These are phyloP conservation scores for Protonemura montana DNA, from an alignment of 2,888 invertebrate species.

Conservation along the genomic window DNA sequence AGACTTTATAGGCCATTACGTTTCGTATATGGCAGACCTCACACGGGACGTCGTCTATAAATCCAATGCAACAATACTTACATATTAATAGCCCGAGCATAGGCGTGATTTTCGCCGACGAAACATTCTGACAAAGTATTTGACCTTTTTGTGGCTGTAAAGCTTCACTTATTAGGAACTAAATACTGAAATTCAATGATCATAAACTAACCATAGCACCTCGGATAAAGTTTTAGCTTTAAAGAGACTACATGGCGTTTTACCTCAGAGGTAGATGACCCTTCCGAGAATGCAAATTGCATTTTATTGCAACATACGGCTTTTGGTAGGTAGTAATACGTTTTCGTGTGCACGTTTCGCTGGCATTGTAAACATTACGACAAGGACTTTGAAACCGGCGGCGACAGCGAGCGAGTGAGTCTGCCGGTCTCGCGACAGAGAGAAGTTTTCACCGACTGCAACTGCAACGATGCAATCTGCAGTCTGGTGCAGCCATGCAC, in stretches of 20 bases:
- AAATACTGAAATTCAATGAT: background rate
- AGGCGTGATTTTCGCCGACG: conserved; percentile 23
- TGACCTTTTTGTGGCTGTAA: background rate
- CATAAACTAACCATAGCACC: background rate
- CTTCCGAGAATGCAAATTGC: conserved; percentile 38
- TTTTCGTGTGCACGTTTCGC: conserved; percentile 3
- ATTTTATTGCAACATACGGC: conserved; percentile 37
- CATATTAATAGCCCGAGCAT: conserved; percentile 21
- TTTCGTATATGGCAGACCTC: conserved; percentile 34
- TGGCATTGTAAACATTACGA: conserved; percentile 4
- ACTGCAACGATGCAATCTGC: no score
- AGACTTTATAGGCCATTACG: conserved; percentile 38
- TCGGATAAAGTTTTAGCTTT: background rate
- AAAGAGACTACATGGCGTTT: background rate
- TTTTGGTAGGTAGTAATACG: conserved; percentile 13
- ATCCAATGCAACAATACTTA: conserved; percentile 37
- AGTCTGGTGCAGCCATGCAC: background rate
- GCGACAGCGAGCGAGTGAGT: background rate
- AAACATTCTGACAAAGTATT: conserved; percentile 12
- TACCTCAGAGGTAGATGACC: conserved; percentile 20
- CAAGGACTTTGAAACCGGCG: background rate
- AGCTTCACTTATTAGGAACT: conserved; percentile 20
- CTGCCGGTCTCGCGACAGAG: background rate
- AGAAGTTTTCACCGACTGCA: no score
- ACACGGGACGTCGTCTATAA: conserved; percentile 36